phyloP scores from a whole-genome alignment of 2,888 invertebrate genomes.

The Sthenelais limicola region DNA sequence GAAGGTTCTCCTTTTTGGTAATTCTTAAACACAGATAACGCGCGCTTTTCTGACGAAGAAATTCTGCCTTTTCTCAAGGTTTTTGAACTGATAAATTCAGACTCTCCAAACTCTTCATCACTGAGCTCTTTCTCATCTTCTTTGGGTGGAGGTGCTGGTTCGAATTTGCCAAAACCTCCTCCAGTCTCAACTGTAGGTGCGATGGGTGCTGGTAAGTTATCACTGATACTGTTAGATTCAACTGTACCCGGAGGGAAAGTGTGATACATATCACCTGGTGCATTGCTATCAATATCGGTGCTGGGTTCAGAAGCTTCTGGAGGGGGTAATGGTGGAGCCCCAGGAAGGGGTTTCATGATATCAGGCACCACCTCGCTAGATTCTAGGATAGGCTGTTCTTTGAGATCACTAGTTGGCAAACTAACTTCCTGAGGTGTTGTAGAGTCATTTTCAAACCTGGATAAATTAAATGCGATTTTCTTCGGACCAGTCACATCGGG shows the following conservation, averaged over 20 bases:
- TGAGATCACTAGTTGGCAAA: too few species aligned
- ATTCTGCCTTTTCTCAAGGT: slow-evolving; percentile 81
- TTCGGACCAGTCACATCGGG: slow-evolving; percentile 73
- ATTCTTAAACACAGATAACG: slow-evolving; percentile 85
- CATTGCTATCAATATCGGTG: background rate
- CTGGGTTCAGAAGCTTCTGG: background rate
- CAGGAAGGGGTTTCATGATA: background rate
- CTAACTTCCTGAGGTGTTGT: too few species aligned
- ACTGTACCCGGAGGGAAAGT: too few species aligned
- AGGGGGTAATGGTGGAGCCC: background rate
- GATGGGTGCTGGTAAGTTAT: too few species aligned
- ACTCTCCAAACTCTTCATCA: slow-evolving; percentile 56
- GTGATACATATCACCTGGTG: slow-evolving; percentile 27
- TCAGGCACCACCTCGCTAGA: background rate
- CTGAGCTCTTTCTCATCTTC: slow-evolving; percentile 52
- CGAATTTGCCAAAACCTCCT: slow-evolving; percentile 68
- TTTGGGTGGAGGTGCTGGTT: slow-evolving; percentile 55
- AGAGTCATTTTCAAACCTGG: slow-evolving; percentile 34
- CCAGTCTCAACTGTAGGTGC: slow-evolving; percentile 36
- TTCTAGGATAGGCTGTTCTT: too few species aligned
- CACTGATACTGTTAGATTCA: too few species aligned
- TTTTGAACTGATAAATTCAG: slow-evolving; percentile 77
- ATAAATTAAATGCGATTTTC: slow-evolving; percentile 59
- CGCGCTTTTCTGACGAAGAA: slow-evolving; percentile 76
- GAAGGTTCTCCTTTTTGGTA: slow-evolving; percentile 87